These are phyloP conservation scores for Atrina japonica DNA, from an alignment of 2,888 invertebrate species.

Conservation along the genomic window DNA sequence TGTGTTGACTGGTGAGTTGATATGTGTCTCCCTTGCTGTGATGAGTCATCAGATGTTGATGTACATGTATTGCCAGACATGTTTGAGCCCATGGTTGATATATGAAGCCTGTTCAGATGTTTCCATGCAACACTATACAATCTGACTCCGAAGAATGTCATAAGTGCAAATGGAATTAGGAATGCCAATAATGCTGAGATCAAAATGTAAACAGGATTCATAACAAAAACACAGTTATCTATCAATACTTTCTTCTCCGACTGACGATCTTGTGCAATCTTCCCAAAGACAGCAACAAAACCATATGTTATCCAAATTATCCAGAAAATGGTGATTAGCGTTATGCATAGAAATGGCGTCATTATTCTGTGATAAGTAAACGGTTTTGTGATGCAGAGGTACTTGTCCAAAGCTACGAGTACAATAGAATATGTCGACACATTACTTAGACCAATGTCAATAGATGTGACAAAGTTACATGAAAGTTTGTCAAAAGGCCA, in stretches of 20 bases:
- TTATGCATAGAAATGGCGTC: constrained; percentile 41
- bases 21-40: too few relatives aligned
- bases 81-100: too few relatives aligned
- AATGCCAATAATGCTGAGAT: constrained; percentile 52
- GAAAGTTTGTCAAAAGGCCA: constrained; percentile 53
- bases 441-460: constrained; percentile 57
- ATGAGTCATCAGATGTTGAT: too few relatives aligned
- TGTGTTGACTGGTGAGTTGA: too few relatives aligned
- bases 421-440: constrained; percentile 61
- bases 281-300: constrained; percentile 49
- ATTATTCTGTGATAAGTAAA: constrained; percentile 55
- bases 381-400: constrained; percentile 58
- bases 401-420: constrained; percentile 63
- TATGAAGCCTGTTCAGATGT: constrained; percentile 48
- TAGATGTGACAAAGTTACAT: constrained; percentile 57
- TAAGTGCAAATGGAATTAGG: constrained; percentile 56
- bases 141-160: constrained; percentile 57
- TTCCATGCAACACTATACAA: constrained; percentile 56
- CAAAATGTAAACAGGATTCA: constrained; percentile 55
- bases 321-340: constrained; percentile 53
- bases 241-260: constrained; percentile 36
- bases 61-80: too few relatives aligned
- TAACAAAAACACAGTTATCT: constrained; percentile 56
- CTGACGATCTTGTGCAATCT: constrained; percentile 48
- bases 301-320: constrained; percentile 52